Evolutionary conservation across 2,797 vertebrate species (phyloP).

Genomic region (Xiphorhynchus erythropygius): DNA sequence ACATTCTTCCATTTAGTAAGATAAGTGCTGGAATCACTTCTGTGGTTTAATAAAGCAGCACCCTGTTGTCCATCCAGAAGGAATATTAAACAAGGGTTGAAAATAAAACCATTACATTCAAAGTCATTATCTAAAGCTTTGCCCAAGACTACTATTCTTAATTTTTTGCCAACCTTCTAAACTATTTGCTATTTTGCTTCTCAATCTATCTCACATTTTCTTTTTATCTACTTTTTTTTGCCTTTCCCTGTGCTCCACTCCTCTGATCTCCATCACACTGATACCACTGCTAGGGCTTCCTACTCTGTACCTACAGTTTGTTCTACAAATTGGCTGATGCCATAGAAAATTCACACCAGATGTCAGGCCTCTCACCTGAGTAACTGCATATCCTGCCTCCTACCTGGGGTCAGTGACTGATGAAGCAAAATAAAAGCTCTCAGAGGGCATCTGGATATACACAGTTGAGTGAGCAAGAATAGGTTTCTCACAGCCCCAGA

Average conservation of each 20-base stretch:
- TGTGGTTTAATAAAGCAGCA: neutral
- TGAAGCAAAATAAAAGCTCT: neutral
- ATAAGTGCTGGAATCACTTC: neutral
- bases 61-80: neutral
- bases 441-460: neutral
- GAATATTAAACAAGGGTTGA: neutral
- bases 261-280: neutral
- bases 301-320: neutral
- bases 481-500: neutral
- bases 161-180: neutral
- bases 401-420: accelerated
- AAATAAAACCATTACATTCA: neutral
- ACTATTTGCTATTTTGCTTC: neutral
- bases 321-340: neutral
- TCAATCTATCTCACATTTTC: accelerated
- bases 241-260: neutral
- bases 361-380: neutral
- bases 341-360: neutral
- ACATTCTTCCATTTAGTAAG: neutral
- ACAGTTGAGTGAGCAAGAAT: neutral
- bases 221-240: neutral
- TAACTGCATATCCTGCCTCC: neutral
- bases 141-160: neutral
- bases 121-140: neutral
- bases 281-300: neutral